Conservation (phyloP, 2,797 vertebrate species). For the Gambusia yucatana region DNA sequence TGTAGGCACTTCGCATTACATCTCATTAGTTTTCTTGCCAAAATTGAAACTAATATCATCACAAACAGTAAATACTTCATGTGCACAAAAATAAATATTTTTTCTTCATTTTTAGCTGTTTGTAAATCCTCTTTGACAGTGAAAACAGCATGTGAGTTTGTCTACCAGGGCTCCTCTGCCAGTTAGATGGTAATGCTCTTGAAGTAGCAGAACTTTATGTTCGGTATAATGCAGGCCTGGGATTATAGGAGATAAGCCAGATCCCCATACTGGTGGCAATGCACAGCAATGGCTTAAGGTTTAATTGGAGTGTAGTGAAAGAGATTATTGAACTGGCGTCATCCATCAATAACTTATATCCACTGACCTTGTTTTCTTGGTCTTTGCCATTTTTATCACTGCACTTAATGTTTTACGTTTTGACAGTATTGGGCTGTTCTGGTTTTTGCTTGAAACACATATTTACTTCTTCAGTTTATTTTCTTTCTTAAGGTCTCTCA, state of each 20-base stretch:
- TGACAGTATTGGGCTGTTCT: conserved; percentile 9
- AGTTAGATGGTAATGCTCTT: conserved; percentile 32
- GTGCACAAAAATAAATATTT: neutral
- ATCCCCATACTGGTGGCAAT: conserved; percentile 56
- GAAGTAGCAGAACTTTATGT: conserved; percentile 49
- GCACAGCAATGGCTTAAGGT: conserved; percentile 38
- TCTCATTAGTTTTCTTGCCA: neutral
- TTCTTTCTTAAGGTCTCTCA: neutral
- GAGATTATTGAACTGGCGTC: conserved; percentile 47
- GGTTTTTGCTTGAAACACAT: conserved; percentile 24
- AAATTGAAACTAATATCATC: neutral
- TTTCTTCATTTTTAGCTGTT: conserved; percentile 5
- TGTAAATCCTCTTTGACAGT: conserved; percentile 14
- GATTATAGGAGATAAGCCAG: conserved; percentile 61
- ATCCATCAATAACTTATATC: conserved; percentile 51
- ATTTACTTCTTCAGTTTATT: neutral
- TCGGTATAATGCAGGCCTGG: conserved; percentile 50
- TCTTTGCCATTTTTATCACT: conserved; percentile 12
- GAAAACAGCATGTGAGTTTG: conserved; percentile 34
- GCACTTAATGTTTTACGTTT: neutral
- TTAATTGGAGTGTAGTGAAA: conserved; percentile 67
- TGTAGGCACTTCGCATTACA: neutral
- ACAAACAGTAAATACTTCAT: neutral
- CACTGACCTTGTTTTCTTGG: conserved; percentile 19
- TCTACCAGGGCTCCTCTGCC: conserved; percentile 20